Evolutionary conservation across 2,888 invertebrate species (phyloP).

Genomic region (Proisotoma minuta): DNA sequence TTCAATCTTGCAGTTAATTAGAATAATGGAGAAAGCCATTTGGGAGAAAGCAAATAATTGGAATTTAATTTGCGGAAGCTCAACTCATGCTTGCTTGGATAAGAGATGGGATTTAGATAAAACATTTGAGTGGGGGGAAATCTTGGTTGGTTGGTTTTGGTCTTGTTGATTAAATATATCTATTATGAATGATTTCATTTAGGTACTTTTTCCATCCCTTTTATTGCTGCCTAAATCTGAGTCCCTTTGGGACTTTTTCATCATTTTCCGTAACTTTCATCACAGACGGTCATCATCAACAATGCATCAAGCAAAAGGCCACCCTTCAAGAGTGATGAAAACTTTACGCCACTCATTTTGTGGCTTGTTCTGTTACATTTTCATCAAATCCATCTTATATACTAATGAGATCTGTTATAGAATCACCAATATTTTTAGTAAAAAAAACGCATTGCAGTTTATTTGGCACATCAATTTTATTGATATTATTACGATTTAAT

Average conservation of each 20-base stretch:
- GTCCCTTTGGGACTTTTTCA: constrained; percentile 12
- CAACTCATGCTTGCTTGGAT: not conserved
- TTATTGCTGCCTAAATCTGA: constrained; percentile 15
- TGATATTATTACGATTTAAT: too few species aligned
- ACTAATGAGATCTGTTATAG: too few species aligned
- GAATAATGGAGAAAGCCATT: constrained; percentile 44
- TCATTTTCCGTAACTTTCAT: not conserved
- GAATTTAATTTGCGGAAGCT: constrained; percentile 28
- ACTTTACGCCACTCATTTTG: constrained; percentile 5
- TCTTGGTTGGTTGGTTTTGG: constrained; percentile 7
- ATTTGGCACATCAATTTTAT: too few species aligned
- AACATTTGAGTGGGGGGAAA: not conserved
- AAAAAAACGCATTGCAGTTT: too few species aligned
- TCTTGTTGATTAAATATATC: constrained; percentile 28
- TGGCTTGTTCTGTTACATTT: constrained; percentile 8
- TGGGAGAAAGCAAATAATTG: constrained; percentile 26
- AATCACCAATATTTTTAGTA: too few species aligned
- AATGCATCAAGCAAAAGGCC: not conserved
- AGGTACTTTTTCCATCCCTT: not conserved
- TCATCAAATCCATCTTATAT: not conserved
- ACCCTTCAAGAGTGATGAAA: constrained; percentile 5
- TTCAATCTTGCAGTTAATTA: constrained; percentile 82
- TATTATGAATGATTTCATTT: constrained; percentile 27
- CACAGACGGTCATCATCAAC: not conserved
- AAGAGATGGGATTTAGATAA: not conserved